These are phyloP conservation scores for Trichosurus vulpecula DNA, from an alignment of 2,797 vertebrate species.

Conservation along the genomic window DNA sequence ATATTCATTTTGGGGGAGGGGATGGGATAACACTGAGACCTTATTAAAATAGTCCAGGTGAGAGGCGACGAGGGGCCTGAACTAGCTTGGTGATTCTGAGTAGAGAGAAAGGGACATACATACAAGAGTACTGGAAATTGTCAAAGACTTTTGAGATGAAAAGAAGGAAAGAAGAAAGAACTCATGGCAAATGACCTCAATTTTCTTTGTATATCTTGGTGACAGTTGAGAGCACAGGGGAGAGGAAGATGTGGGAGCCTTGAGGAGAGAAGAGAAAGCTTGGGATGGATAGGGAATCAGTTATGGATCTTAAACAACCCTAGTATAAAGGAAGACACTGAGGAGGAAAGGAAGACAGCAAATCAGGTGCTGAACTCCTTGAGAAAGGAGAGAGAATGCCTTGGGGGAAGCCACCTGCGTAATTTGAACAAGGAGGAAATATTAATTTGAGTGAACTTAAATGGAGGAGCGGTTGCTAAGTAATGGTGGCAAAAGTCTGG, in stretches of 20 bases:
- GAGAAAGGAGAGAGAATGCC: neutral
- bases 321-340: neutral
- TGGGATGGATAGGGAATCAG: neutral
- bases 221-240: neutral
- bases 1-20: accelerated
- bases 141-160: neutral
- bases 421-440: neutral
- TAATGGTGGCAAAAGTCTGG: neutral
- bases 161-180: neutral
- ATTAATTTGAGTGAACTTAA: neutral
- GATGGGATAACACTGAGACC: neutral
- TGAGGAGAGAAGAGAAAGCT: neutral
- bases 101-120: neutral
- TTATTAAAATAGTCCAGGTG: neutral
- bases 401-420: neutral
- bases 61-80: neutral
- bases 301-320: neutral
- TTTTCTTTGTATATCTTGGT: neutral
- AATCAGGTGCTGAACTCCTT: neutral
- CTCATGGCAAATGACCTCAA: neutral
- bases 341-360: neutral
- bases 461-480: neutral
- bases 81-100: neutral
- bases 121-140: neutral
- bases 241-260: neutral